These are phyloP conservation scores for Chloropsis hardwickii DNA, from an alignment of 2,113 vertebrate species.

Conservation along the genomic window DNA sequence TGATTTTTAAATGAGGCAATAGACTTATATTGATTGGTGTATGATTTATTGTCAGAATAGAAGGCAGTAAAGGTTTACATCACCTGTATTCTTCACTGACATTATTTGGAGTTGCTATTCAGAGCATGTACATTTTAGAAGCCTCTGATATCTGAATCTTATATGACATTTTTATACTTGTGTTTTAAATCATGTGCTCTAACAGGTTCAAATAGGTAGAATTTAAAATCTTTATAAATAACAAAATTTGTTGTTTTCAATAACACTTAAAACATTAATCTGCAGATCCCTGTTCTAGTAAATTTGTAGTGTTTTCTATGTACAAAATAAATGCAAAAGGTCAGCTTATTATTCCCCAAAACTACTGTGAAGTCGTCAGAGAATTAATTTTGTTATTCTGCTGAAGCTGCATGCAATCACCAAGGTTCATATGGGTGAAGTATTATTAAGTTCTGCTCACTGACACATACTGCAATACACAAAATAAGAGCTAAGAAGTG, in stretches of 20 bases:
- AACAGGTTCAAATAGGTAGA: not conserved
- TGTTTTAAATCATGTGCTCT: not conserved
- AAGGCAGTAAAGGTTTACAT: not conserved
- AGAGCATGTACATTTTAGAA: not conserved
- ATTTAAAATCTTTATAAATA: not conserved
- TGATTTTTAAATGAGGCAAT: not conserved
- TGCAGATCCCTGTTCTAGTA: not conserved
- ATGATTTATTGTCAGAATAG: not conserved
- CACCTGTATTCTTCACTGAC: not conserved
- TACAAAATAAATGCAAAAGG: not conserved
- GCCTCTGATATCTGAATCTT: not conserved
- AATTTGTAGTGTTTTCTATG: not conserved
- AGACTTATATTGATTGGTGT: not conserved
- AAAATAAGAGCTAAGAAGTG: not conserved
- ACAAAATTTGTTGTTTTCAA: not conserved
- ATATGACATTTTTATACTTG: not conserved
- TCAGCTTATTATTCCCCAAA: slow-evolving; percentile 8
- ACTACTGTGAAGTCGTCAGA: slow-evolving; percentile 10
- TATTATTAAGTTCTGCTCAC: slow-evolving; percentile 35
- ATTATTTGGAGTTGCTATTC: not conserved
- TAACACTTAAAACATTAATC: not conserved
- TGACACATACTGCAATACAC: not conserved
- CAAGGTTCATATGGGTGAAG: slow-evolving; percentile 5
- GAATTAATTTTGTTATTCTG: slow-evolving; percentile 46
- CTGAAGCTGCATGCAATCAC: slow-evolving; percentile 33